Conservation (phyloP, 2,888 invertebrate species). For the Neuroscelio doddi region DNA sequence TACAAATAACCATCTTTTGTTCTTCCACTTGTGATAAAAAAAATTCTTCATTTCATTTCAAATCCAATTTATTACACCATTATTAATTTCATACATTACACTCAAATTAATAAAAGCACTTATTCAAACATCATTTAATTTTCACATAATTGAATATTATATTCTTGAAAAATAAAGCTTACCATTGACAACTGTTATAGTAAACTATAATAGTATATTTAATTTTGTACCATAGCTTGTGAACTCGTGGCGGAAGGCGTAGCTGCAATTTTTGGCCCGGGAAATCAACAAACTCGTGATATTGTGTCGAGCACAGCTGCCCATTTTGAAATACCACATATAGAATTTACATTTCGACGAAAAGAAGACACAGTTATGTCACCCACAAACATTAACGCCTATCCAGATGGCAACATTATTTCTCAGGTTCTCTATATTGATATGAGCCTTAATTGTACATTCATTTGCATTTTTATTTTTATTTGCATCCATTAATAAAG, state of each 20-base stretch:
- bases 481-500: too few relatives aligned
- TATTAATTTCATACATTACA: neutral
- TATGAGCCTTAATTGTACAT: too few relatives aligned
- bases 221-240: conserved; percentile 78
- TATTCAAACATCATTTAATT: neutral
- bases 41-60: neutral
- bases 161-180: too few relatives aligned
- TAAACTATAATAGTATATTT: neutral
- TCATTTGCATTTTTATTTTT: too few relatives aligned
- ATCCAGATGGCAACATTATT: conserved; percentile 73
- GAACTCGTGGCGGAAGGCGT: conserved; percentile 89
- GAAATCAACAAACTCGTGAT: conserved; percentile 87
- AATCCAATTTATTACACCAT: neutral
- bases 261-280: conserved; percentile 94
- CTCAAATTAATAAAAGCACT: neutral
- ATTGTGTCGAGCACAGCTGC: conserved; percentile 89
- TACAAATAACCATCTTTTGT: neutral
- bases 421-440: too few relatives aligned
- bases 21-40: neutral
- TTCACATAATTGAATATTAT: too few relatives aligned
- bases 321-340: conserved; percentile 87
- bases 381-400: conserved; percentile 78
- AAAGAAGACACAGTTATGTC: conserved; percentile 68
- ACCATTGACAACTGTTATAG: too few relatives aligned
- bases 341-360: conserved; percentile 85